Evolutionary conservation across 1,140 invertebrate species (phyloP).

Genomic region (Rhagoletis pomonella): DNA sequence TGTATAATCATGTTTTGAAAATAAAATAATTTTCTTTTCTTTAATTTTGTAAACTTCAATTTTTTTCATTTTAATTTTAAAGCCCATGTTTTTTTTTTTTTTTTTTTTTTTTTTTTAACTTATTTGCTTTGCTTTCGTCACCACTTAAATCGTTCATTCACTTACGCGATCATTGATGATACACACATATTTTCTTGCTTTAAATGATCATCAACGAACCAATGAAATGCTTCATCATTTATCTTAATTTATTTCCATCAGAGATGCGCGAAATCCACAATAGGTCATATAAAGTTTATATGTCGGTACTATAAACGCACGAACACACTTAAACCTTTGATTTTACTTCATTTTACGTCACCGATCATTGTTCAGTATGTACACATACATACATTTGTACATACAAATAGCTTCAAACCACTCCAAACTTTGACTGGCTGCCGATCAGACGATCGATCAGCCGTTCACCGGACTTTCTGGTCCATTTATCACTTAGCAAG

Average conservation of each 20-base stretch:
- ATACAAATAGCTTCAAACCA: background rate
- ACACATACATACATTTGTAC: too few species aligned
- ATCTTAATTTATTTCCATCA: background rate
- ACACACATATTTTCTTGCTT: background rate
- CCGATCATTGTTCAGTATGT: background rate
- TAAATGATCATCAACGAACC: too few species aligned
- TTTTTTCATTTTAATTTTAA: background rate
- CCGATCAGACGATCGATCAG: too few species aligned
- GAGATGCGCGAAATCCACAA: background rate
- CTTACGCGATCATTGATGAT: background rate
- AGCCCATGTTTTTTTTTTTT: background rate
- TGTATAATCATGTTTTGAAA: too few species aligned
- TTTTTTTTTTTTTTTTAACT: background rate
- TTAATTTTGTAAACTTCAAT: background rate
- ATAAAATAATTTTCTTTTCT: background rate
- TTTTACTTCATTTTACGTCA: constrained; percentile 8
- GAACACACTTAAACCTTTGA: background rate
- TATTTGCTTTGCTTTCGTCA: background rate
- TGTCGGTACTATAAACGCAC: background rate
- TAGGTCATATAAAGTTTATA: background rate
- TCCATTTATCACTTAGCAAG: background rate
- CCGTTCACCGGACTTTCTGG: background rate
- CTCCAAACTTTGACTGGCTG: background rate
- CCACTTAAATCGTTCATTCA: constrained; percentile 10
- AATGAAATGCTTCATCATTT: too few species aligned